Evolutionary conservation across 2,888 invertebrate genomes (phyloP), one percentile per base, ranked within the genome.

Genomic region (Melanostoma scalare): DNA sequence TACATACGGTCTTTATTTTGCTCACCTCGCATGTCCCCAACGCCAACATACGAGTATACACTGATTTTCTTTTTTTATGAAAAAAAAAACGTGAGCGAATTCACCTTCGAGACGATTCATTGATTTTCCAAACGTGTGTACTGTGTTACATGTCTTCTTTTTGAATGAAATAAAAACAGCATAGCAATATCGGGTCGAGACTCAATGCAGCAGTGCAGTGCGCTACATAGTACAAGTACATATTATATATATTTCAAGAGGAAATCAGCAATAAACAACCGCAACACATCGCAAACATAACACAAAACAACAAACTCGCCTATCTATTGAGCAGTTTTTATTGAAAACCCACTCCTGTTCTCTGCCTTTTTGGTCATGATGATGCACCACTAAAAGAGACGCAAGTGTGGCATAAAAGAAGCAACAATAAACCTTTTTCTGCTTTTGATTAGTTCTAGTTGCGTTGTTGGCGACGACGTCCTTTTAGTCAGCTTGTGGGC

Each of bases 261-360:
- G 77, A 77, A 77, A 55, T 58, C 71, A 50, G 56, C 71, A 77
- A 69, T 71, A 77, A 71, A 71, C 76, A 56, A 77, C 35, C 44
- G 42, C 61, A 52, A 38, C 40, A 48, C n/a, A 2, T 6, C 30
- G n/a, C 9, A 5, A 20, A 8, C 35, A 30, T n/a, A 31, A 33
- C 60, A 58, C 35, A 60, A 10, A 33, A 35, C 10, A 44, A 56
- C 36, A 9, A 48, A 38, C 30, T 35, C 50, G 5, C 2, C 40
- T 40, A 48, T 52, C 36, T 30, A 36, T 63, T 30, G 48, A 63
- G 36, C 38, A 8, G 31, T 40, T 63, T 63, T n/a, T 63, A 35
- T 46, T 46, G 36, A 38, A 63, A 30, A 69, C 30, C 5, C 42
- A 42, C 42, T 1, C 9, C 33, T 46, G 46, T 20, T 20, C 46